Conservation (phyloP, 2,797 vertebrate genomes). For the Bradypodion pumilum region DNA sequence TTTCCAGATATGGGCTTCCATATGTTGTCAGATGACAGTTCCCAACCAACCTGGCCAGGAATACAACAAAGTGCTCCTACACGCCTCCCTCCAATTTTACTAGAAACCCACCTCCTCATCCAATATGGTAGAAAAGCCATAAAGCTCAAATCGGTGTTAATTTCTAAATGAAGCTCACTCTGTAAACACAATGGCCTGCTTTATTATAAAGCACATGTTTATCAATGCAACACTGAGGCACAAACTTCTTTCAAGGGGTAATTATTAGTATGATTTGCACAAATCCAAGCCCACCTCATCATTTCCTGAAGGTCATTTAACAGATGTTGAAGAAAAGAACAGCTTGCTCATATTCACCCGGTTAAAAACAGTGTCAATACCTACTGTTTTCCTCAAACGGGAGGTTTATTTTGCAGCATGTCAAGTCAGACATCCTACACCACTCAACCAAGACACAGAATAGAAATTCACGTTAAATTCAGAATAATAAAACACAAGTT, state of each 20-base stretch:
- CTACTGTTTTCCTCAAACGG: not conserved
- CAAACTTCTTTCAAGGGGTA: slow-evolving; percentile 12
- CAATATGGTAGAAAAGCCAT: not conserved
- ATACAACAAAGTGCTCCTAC: not conserved
- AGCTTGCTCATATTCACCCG: slow-evolving; percentile 20
- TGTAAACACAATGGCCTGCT: not conserved
- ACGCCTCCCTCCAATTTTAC: not conserved
- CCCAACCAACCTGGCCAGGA: not conserved
- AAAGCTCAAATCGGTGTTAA: slow-evolving; percentile 1
- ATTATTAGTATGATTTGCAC: slow-evolving; percentile 20
- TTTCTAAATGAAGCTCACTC: slow-evolving; percentile 4
- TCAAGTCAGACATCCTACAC: not conserved
- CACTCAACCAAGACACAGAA: not conserved
- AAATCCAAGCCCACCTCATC: slow-evolving; percentile 15
- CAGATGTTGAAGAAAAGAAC: slow-evolving; percentile 29
- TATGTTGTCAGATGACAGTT: not conserved
- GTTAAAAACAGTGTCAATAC: slow-evolving; percentile 12
- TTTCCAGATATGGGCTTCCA: too few relatives aligned
- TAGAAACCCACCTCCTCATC: not conserved
- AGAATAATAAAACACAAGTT: not conserved
- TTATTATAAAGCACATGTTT: slow-evolving; percentile 10
- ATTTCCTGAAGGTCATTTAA: slow-evolving; percentile 32
- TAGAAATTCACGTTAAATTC: slow-evolving; percentile 4
- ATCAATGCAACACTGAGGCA: slow-evolving; percentile 24
- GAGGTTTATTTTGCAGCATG: not conserved